Conservation (phyloP, 2,888 invertebrate species). For the Ochropleura leucogaster region DNA sequence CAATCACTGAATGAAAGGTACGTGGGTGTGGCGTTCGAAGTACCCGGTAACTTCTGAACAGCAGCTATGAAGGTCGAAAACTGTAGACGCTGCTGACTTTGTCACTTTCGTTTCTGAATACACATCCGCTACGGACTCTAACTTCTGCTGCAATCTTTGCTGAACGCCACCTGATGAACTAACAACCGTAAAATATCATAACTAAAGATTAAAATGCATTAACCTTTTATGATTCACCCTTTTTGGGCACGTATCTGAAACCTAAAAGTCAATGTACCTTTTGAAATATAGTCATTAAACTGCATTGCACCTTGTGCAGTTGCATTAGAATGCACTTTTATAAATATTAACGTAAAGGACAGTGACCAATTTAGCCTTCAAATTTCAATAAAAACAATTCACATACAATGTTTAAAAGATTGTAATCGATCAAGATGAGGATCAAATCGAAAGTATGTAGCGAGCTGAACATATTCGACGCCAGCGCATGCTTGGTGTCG, state of each 20-base stretch:
- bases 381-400: neutral
- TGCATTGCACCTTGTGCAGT: neutral
- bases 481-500: slow-evolving; percentile 30
- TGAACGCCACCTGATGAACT: neutral
- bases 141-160: neutral
- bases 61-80: neutral
- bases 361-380: too few relatives aligned
- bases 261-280: neutral
- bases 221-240: neutral
- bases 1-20: neutral
- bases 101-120: neutral
- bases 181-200: neutral
- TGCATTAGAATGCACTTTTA: neutral
- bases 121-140: neutral
- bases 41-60: neutral
- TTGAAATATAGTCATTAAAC: neutral
- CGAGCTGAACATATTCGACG: slow-evolving; percentile 16
- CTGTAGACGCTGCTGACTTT: neutral
- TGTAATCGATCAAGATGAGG: neutral
- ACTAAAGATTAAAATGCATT: neutral
- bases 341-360: neutral
- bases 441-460: slow-evolving; percentile 1
- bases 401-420: neutral
- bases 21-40: neutral
- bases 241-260: neutral